These are phyloP conservation scores for Pao palembangensis DNA, from an alignment of 2,113 vertebrate species.

Conservation along the genomic window DNA sequence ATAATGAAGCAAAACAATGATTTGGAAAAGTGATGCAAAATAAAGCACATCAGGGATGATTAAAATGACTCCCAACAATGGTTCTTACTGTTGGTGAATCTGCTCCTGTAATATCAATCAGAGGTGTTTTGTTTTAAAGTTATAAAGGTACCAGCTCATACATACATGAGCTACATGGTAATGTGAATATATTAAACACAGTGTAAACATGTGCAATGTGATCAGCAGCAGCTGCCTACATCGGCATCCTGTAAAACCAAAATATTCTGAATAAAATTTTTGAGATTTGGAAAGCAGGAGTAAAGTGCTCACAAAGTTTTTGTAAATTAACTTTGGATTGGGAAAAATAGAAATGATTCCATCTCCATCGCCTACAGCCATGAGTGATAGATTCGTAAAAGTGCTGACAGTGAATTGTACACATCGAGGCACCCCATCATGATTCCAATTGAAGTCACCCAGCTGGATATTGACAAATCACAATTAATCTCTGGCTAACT, in stretches of 20 bases:
- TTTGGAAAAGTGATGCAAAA: neutral
- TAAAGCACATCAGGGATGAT: conserved; percentile 40
- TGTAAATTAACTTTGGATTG: conserved; percentile 20
- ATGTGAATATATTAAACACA: too few species aligned
- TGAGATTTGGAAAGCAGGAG: conserved; percentile 6
- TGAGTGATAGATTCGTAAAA: conserved; percentile 36
- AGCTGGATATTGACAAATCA: conserved; percentile 38
- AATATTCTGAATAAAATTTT: too few species aligned
- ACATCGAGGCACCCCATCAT: conserved; percentile 19
- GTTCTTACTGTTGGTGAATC: conserved; percentile 17
- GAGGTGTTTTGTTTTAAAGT: neutral
- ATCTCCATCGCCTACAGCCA: conserved; percentile 27
- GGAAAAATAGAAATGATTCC: conserved; percentile 21
- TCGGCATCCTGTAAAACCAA: too few species aligned
- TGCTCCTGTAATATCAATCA: conserved; percentile 6
- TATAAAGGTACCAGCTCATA: too few species aligned
- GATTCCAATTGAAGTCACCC: conserved; percentile 45
- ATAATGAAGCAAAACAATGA: too few species aligned
- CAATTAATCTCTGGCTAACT: conserved; percentile 32
- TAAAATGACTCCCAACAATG: neutral
- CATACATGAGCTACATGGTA: too few species aligned
- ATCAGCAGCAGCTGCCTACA: too few species aligned
- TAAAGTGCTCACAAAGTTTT: conserved; percentile 19
- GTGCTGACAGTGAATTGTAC: conserved; percentile 42
- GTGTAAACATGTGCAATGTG: too few species aligned